A percentile compares a stretch with the other conserved stretches of the same genome.
Evolutionary conservation across 2,888 invertebrate genomes (phyloP).

Genomic region (Anarsia innoxiella): DNA sequence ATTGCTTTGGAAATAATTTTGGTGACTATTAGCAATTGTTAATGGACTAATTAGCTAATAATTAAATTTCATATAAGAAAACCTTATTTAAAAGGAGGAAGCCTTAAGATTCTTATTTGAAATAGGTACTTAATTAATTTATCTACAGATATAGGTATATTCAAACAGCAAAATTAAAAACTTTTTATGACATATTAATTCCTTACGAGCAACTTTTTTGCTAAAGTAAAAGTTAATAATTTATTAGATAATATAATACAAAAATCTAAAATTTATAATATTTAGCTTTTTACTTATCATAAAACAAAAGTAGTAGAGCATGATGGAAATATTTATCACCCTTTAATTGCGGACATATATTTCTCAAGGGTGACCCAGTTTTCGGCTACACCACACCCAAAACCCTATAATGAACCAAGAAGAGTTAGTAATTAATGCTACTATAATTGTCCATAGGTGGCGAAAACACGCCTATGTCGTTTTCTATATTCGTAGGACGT

Average conservation of each 20-base stretch:
- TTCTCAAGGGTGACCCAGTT: conserved; percentile 38
- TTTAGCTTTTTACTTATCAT: too few relatives aligned
- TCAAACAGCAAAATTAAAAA: too few relatives aligned
- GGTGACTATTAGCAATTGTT: background rate
- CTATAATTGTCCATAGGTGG: conserved; percentile 29
- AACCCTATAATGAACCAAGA: conserved; percentile 45
- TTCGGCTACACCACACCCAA: conserved; percentile 32
- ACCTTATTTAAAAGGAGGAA: background rate
- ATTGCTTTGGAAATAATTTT: background rate
- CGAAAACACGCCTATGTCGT: background rate
- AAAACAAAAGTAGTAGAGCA: too few relatives aligned
- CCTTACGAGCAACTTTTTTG: conserved; percentile 20
- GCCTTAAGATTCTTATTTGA: background rate
- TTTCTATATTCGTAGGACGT: too few relatives aligned
- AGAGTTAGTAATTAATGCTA: conserved; percentile 40
- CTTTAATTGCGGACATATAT: conserved; percentile 49
- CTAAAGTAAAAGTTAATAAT: too few relatives aligned
- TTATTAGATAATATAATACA: too few relatives aligned
- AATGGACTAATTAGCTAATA: background rate
- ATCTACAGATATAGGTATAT: too few relatives aligned
- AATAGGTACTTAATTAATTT: background rate
- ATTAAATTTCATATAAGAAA: background rate
- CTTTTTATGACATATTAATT: background rate
- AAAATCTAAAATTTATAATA: too few relatives aligned
- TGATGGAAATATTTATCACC: conserved; percentile 43